Percentiles rank a stretch among this genome's conserved stretches.
phyloP scores from a whole-genome alignment of 1,140 invertebrate species.

The Cydia amplana region DNA sequence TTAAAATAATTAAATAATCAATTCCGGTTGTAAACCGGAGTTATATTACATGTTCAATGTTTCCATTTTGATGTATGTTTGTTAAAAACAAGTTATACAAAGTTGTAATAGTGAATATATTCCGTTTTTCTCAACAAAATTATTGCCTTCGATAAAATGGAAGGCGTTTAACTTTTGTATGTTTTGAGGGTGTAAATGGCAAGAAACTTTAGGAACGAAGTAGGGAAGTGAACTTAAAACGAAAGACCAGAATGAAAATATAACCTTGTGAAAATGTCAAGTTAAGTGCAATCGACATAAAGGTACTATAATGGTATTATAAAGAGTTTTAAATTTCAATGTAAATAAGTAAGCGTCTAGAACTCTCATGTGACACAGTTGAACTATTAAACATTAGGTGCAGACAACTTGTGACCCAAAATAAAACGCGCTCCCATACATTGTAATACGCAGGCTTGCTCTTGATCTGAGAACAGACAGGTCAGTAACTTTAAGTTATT shows the following conservation, averaged over 20 bases:
- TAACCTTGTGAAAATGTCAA: neutral
- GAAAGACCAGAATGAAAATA: no score
- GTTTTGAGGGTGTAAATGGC: neutral
- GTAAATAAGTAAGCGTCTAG: no score
- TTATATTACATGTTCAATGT: slow-evolving; percentile 3
- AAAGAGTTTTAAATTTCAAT: no score
- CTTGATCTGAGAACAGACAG: no score
- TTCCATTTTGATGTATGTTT: slow-evolving; percentile 30
- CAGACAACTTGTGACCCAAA: no score
- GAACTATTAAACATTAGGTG: no score
- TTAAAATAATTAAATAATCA: slow-evolving; percentile 1
- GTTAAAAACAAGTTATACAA: slow-evolving; percentile 4
- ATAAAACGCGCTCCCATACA: no score
- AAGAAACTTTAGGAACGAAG: neutral
- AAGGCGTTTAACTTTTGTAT: slow-evolving; percentile 14
- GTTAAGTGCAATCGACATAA: no score
- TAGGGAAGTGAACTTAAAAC: neutral
- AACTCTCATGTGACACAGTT: no score
- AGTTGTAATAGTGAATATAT: neutral
- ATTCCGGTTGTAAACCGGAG: slow-evolving; percentile 8
- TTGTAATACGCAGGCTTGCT: no score
- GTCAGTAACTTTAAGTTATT: no score
- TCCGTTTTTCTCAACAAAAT: neutral
- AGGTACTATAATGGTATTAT: no score
- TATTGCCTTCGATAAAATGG: slow-evolving; percentile 16